Evolutionary conservation across 1,140 invertebrate genomes (phyloP), one percentile per base, ranked within the genome.

Genomic region (Tetragonula clypearis): DNA sequence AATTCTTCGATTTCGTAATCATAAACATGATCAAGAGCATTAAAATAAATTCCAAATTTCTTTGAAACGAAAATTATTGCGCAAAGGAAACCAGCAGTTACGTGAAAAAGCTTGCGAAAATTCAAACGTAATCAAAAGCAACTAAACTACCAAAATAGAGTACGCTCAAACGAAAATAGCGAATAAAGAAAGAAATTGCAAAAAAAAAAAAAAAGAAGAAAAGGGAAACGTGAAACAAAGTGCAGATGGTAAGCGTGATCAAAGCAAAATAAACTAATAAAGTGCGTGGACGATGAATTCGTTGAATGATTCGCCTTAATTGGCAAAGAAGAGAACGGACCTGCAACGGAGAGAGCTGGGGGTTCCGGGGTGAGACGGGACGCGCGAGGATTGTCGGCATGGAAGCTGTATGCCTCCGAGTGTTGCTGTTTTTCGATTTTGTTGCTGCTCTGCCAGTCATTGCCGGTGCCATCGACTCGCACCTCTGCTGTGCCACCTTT

Each of bases 261-360:
- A 62, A 49, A 23, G 49, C 9, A 73, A 73, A 49, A 73, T 6
- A 26, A 41, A 12, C 23, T 49, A 60, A 15, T 15, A 30, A 35
- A 49, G 55, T 21, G 26, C 35, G 15, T 78, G 35, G 41, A 41
- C 35, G 68, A 66, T 53, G 11, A 76, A n/a, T 58, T 78, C 15
- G 74, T 69, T 49, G 19, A 58, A 60, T 76, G 41, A 65, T 53
- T 65, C 19, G 11, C 30, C 30, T 66, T 30, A 81, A 87, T 74
- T 68, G 30, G 65, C 87, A 62, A 58, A 85, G 17, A 85, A 78
- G 35, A 60, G 72, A 92, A 93, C 91, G 84, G 88, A 96, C 95
- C 95, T 96, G 95, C 95, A 95, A 93, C 92, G 93, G 92, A 93
- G 94, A 95, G 95, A 96, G 95, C 94, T 95, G 95, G 83, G 95